A percentile compares a stretch with the other conserved stretches of the same genome.
Conservation (phyloP, 2,888 invertebrate genomes). For the Tholera decimalis region DNA sequence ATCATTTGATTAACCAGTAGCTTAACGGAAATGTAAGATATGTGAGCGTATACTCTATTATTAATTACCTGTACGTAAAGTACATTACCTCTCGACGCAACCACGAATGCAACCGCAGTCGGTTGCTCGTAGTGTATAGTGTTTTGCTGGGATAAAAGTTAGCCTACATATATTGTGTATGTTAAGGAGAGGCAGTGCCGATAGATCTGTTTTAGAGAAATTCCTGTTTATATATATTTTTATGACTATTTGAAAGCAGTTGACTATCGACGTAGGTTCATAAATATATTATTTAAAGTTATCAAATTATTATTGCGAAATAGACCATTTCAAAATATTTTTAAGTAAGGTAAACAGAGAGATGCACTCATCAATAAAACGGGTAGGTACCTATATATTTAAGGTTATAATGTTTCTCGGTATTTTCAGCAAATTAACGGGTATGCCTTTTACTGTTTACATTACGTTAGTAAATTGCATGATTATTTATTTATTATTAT, state of each 20-base stretch:
- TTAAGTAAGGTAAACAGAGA: background rate
- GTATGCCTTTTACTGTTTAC: conserved; percentile 11
- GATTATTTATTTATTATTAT: conserved; percentile 35
- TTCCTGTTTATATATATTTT: too few relatives aligned
- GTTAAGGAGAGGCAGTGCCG: too few relatives aligned
- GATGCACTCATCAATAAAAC: background rate
- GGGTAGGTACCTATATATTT: background rate
- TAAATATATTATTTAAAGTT: too few relatives aligned
- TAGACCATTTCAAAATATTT: too few relatives aligned
- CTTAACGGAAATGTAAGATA: conserved; percentile 28
- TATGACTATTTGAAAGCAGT: too few relatives aligned
- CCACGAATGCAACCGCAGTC: conserved; percentile 7
- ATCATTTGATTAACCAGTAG: conserved; percentile 29
- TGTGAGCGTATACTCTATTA: conserved; percentile 29
- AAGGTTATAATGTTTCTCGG: background rate
- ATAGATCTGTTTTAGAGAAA: too few relatives aligned
- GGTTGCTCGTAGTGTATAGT: conserved; percentile 6
- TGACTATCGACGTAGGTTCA: too few relatives aligned
- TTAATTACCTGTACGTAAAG: conserved; percentile 11
- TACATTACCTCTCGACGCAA: conserved; percentile 33
- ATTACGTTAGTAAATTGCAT: conserved; percentile 39
- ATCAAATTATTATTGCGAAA: too few relatives aligned
- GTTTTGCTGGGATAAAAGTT: too few relatives aligned
- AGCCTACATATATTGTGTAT: too few relatives aligned
- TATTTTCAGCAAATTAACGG: conserved; percentile 13